Base-by-base conservation (phyloP, 1,140 invertebrate genomes). In the Saccostrea glomerata region DNA sequence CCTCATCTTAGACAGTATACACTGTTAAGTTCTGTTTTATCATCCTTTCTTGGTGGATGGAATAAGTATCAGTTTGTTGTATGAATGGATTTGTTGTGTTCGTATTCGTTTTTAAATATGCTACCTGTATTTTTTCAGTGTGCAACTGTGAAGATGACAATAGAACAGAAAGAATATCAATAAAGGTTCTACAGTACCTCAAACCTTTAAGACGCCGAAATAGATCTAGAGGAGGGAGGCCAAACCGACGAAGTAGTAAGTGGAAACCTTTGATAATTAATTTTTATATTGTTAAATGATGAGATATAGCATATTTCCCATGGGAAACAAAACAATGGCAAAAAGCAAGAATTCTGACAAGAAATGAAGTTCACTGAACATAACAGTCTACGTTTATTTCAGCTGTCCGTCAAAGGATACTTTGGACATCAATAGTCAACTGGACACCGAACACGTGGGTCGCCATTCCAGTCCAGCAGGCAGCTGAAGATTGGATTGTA, bases 401-500 rank as follows among this genome's bases (percentile, higher is more conserved):
- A 77, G 70, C 11, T 36, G 25, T 77, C 70, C 70, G 70, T 25
- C 70, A 77, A 36, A 23, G 70, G 15, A 36, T 77, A 30, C 25
- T 77, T 11, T 77, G 70, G 70, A 77, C 70, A 17, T 77, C 70
- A 15, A 13, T 77, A 36, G 70, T 77, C 4, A 13, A 23, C 4
- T 84, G 82, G 82, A 54, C n/a, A n/a, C 47, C 82, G 5, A 25
- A 25, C 1, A 17, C 40, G 11, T 88, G 87, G 87, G 55, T 88
- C 5, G 63, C 36, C 25, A 70, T 88, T 23, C 83, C 83, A 40
- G 87, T 88, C 11, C 20, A n/a, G 2, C 82, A 88, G n/a, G 87
- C 87, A 17, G 83, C 83, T 5, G 2, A 88, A 2, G 87, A 88
- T 15, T 88, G 87, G 87, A 85, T 70, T 2, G 23, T 56, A 17